Percentiles rank a stretch among this genome's conserved stretches.
Conservation (phyloP, 2,888 invertebrate genomes). For the Drosophila suboccidentalis region DNA sequence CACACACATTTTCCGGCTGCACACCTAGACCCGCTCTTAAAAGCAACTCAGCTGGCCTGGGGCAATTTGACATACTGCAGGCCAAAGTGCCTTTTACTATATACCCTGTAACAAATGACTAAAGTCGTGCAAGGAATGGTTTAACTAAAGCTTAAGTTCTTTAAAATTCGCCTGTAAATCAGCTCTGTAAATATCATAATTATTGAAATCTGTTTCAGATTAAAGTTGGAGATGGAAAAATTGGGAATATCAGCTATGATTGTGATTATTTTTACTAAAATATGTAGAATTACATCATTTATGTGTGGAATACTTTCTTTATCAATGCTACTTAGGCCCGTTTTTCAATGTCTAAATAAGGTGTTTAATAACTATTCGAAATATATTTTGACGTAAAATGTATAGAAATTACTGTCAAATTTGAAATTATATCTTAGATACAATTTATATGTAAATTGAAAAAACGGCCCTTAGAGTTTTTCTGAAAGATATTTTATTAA, state of each 20-base stretch:
- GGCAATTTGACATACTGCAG: slow-evolving; percentile 18
- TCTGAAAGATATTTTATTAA: too few species aligned
- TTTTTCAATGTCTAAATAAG: too few species aligned
- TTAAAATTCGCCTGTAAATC: not conserved
- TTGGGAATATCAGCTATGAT: not conserved
- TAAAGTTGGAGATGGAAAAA: not conserved
- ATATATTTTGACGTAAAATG: too few species aligned
- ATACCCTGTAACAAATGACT: slow-evolving; percentile 14
- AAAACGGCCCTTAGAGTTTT: too few species aligned
- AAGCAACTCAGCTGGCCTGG: slow-evolving; percentile 17
- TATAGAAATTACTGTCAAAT: too few species aligned
- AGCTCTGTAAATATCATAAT: not conserved
- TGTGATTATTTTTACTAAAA: not conserved
- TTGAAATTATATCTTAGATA: too few species aligned
- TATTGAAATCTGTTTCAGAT: not conserved
- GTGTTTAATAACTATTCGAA: too few species aligned
- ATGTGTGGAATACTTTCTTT: too few species aligned
- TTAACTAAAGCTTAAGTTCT: not conserved
- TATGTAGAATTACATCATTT: too few species aligned
- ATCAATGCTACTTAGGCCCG: too few species aligned
- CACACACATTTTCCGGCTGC: slow-evolving; percentile 59
- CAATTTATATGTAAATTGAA: too few species aligned
- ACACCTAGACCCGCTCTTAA: slow-evolving; percentile 15
- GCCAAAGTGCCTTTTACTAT: slow-evolving; percentile 19
- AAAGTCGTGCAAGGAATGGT: not conserved